These are phyloP conservation scores for Nothobranchius kuhntae DNA, from an alignment of 2,113 vertebrate genomes.

Conservation along the genomic window DNA sequence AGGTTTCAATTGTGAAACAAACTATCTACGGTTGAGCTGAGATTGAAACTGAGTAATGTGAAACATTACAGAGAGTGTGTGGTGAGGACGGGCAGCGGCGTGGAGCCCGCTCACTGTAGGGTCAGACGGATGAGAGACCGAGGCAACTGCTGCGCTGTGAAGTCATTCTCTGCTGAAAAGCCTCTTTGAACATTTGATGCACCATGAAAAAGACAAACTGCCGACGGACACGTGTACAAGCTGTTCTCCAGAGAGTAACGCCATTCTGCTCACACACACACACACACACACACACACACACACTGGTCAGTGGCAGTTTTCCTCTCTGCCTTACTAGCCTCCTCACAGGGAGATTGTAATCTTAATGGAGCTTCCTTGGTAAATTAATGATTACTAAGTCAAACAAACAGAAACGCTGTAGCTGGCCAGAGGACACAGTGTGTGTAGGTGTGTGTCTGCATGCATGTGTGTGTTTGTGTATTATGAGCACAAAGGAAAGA, in stretches of 20 bases:
- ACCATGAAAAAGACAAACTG: conserved; percentile 75
- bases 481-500: background rate
- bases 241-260: conserved; percentile 56
- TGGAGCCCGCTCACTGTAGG: conserved; percentile 46
- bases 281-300: conserved; percentile 17
- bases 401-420: conserved; percentile 73
- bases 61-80: conserved; percentile 29
- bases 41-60: conserved; percentile 54
- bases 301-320: conserved; percentile 56
- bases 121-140: conserved; percentile 62
- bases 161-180: conserved; percentile 67
- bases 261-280: conserved; percentile 20
- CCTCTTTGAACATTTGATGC: conserved; percentile 75
- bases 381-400: conserved; percentile 78
- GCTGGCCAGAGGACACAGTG: conserved; percentile 34
- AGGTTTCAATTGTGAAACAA: conserved; percentile 49
- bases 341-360: conserved; percentile 71
- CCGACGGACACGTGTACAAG: conserved; percentile 60
- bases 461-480: too few relatives aligned
- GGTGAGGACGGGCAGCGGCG: conserved; percentile 45
- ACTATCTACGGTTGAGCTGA: conserved; percentile 31
- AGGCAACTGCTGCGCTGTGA: conserved; percentile 66
- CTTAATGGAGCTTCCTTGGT: conserved; percentile 77
- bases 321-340: conserved; percentile 42
- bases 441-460: conserved; percentile 16